A percentile compares a stretch with the other conserved stretches of the same genome.
These are phyloP conservation scores for Dryobotodes eremita DNA, from an alignment of 2,888 invertebrate genomes.

Conservation along the genomic window DNA sequence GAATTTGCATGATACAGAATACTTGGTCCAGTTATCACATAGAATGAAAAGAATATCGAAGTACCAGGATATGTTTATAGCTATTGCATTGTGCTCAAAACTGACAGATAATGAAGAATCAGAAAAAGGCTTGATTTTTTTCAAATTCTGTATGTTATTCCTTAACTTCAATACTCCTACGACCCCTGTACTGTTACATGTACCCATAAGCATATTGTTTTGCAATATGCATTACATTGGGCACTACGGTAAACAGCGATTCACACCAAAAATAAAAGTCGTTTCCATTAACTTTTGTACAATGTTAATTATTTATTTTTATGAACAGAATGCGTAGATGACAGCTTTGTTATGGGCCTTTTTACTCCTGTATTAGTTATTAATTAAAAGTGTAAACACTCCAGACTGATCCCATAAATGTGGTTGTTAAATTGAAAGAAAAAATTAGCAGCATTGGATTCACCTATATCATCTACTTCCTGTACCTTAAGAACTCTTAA, in stretches of 20 bases:
- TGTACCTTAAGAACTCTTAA: no score
- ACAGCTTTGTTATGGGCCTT: no score
- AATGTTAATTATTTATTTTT: background rate
- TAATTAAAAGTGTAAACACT: background rate
- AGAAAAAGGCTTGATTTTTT: background rate
- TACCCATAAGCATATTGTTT: background rate
- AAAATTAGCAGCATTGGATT: no score
- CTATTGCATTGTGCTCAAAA: background rate
- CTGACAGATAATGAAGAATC: background rate
- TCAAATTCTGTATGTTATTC: background rate
- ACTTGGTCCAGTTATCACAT: background rate
- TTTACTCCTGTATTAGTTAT: background rate
- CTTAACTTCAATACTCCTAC: background rate
- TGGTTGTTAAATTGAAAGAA: no score
- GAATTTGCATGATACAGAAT: constrained; percentile 34
- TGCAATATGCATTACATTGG: no score
- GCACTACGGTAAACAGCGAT: background rate
- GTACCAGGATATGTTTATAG: background rate
- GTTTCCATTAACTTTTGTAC: background rate
- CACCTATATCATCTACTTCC: no score
- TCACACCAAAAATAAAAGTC: no score
- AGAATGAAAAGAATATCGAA: background rate
- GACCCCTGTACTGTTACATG: background rate
- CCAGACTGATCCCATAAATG: background rate
- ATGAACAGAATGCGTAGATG: no score